phyloP scores from a whole-genome alignment of 2,888 invertebrate genomes.

The Hypercompe scribonia region DNA sequence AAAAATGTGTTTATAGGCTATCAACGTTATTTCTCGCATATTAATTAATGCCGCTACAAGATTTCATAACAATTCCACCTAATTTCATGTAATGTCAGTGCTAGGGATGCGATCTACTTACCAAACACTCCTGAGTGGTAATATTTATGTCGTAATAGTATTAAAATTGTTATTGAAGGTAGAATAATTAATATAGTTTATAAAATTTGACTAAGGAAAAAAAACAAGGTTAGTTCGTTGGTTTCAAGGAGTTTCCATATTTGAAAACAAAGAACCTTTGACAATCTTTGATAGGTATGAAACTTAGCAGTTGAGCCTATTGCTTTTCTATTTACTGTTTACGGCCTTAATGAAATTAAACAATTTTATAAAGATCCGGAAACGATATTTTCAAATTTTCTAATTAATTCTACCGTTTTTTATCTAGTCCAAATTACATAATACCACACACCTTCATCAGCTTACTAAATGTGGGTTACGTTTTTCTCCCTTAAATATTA shows the following conservation, averaged over 20 bases:
- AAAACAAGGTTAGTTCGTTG: constrained; percentile 16
- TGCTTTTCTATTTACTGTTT: background rate
- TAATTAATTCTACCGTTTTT: background rate
- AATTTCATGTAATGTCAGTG: constrained; percentile 18
- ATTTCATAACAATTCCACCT: constrained; percentile 13
- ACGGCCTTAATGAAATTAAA: background rate
- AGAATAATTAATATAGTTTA: constrained; percentile 26
- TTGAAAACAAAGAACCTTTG: constrained; percentile 17
- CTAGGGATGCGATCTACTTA: constrained; percentile 19
- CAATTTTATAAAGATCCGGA: too few species aligned
- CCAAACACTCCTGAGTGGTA: constrained; percentile 25
- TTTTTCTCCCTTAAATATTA: constrained; percentile 12
- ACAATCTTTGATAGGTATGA: constrained; percentile 24
- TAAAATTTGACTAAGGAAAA: constrained; percentile 28
- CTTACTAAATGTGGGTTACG: constrained; percentile 2
- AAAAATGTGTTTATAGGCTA: constrained; percentile 47
- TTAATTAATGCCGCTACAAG: constrained; percentile 26
- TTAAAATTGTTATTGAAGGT: constrained; percentile 30
- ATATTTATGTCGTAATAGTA: constrained; percentile 21
- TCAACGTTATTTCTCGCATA: constrained; percentile 35
- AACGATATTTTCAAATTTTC: too few species aligned
- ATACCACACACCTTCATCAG: background rate
- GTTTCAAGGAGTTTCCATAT: constrained; percentile 24
- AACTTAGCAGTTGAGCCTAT: constrained; percentile 5
- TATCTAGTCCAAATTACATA: background rate